Evolutionary conservation across 2,888 invertebrate species (phyloP), one percentile per base, ranked within the genome.

Genomic region (Parasteatoda lunata): DNA sequence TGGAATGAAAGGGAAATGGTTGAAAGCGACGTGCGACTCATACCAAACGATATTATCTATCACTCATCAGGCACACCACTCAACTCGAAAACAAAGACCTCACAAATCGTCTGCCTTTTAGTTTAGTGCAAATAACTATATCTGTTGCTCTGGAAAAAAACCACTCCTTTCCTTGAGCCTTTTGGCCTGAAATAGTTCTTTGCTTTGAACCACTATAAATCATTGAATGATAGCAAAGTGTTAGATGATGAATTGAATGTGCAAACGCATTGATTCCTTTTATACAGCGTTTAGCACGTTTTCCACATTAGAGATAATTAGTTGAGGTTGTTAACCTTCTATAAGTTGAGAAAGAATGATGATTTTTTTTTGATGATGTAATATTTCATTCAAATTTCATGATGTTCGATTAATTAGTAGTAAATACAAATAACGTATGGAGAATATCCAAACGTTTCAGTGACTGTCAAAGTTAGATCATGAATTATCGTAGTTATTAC

Each of bases 291-390:
- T 59, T 4, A 7, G 79, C 79, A 79, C 49, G 71, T 71, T 51
- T n/a, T 47, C n/a, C 45, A 45, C 69, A 47, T 52, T 71, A 71
- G 13, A 64, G 71, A 71, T 79, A 79, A 79, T 79, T 71, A 79
- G 52, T 30, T 59, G 70, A 79, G 79, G 47, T 45, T 49, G 71
- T 70, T 71, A 64, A 79, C 64, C 71, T 79, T 64, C 5, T 59
- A 13, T 59, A 7, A 59, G 13, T 30, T 30, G 30, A 30, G 30
- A 30, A 30, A 30, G 30, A 30, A 30, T 30, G 30, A 30, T 30
- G n/a, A n/a, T 30, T 30, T 30, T 30, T 30, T 30, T 30, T 30
- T 30, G 30, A 2, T 30, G 30, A 30, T 30, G 30, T 30, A 30
- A 30, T 30, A 30, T 30, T 30, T 30, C 30, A 30, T 30, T 30